Conservation (phyloP, 53 echinoderm and acorn worm genomes). For the Temnopleurus reevesii region DNA sequence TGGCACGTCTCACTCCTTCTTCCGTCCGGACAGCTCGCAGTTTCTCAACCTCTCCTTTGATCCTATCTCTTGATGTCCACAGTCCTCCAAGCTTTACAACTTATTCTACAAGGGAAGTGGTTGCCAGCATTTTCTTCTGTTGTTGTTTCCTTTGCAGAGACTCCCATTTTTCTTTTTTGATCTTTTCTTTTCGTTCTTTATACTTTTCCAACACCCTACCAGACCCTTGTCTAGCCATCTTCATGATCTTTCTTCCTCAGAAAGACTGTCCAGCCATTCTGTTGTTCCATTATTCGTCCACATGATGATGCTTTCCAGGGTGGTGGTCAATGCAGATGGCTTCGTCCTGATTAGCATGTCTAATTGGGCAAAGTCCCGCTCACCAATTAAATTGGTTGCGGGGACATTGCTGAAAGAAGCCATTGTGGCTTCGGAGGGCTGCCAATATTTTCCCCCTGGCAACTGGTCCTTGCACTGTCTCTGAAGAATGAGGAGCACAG, state of each 20-base stretch:
- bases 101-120: neutral
- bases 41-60: neutral
- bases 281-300: slow-evolving; percentile 32
- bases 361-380: slow-evolving; percentile 30
- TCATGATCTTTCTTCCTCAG: slow-evolving; percentile 13
- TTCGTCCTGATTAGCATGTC: slow-evolving; percentile 8
- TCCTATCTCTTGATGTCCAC: neutral
- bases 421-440: neutral
- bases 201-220: neutral
- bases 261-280: slow-evolving; percentile 24
- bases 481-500: slow-evolving; percentile 47
- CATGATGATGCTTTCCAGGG: slow-evolving; percentile 34
- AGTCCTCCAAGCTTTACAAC: neutral
- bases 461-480: slow-evolving; percentile 61
- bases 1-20: neutral
- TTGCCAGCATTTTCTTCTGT: neutral
- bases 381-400: slow-evolving; percentile 2
- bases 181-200: neutral
- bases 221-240: neutral
- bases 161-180: neutral
- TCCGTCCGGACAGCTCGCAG: neutral
- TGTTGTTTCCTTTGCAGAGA: neutral
- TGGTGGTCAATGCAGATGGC: neutral
- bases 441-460: slow-evolving; percentile 69
- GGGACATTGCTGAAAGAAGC: neutral